A percentile compares a stretch with the other conserved stretches of the same genome.
Conservation (phyloP, 2,797 vertebrate genomes). For the Melanotaenia pygmaea region DNA sequence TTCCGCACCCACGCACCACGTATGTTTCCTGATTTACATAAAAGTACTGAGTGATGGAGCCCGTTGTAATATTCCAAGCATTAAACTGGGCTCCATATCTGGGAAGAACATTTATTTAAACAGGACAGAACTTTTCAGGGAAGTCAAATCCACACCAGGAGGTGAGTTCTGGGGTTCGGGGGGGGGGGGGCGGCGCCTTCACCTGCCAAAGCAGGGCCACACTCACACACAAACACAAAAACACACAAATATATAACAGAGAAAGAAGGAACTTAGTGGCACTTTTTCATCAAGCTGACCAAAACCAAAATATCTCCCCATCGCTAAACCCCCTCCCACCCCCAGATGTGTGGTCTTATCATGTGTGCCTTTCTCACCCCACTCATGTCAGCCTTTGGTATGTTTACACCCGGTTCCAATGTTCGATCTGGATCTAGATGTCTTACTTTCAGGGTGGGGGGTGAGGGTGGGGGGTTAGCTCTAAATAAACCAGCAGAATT, state of each 20-base stretch:
- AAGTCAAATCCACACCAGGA: slow-evolving; percentile 48
- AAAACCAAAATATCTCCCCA: slow-evolving; percentile 78
- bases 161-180: background rate
- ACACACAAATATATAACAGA: slow-evolving; percentile 2
- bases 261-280: slow-evolving; percentile 49
- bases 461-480: slow-evolving; percentile 3
- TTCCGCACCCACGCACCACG: slow-evolving; percentile 56
- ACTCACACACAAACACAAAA: no score
- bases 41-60: slow-evolving; percentile 52
- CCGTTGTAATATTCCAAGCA: slow-evolving; percentile 31
- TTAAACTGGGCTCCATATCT: slow-evolving; percentile 43
- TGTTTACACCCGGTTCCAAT: slow-evolving; percentile 80
- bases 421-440: slow-evolving; percentile 47
- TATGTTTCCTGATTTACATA: slow-evolving; percentile 66
- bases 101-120: slow-evolving; percentile 31
- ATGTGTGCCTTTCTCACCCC: slow-evolving; percentile 87
- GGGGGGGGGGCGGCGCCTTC: slow-evolving; percentile 6
- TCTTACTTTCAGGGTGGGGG: slow-evolving; percentile 26
- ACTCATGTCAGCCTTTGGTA: slow-evolving; percentile 77
- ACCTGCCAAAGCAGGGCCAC: background rate
- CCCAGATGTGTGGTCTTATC: slow-evolving; percentile 82
- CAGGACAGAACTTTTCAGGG: slow-evolving; percentile 51
- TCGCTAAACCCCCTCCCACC: slow-evolving; percentile 46
- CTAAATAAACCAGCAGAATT: no score
- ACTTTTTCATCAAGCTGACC: slow-evolving; percentile 80